These are phyloP conservation scores for Temnothorax nylanderi DNA, from an alignment of 1,140 invertebrate species.

Conservation along the genomic window DNA sequence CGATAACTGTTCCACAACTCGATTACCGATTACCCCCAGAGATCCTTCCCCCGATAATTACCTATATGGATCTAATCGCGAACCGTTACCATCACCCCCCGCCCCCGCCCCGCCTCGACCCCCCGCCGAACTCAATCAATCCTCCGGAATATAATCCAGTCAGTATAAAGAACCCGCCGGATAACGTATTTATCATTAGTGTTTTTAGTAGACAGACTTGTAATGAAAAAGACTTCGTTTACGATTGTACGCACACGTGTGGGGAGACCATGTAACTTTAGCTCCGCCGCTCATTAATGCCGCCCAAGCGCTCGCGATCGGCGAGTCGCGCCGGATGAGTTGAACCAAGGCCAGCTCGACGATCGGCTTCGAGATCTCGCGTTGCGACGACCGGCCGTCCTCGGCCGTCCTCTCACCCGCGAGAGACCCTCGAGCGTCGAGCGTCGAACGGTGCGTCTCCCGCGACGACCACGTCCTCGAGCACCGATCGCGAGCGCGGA, in stretches of 20 bases:
- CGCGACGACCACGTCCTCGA: slow-evolving; percentile 23
- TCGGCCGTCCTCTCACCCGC: neutral
- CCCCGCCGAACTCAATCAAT: slow-evolving; percentile 32
- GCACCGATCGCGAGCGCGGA: slow-evolving; percentile 68
- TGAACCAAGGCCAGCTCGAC: slow-evolving; percentile 1
- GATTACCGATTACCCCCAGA: slow-evolving; percentile 64
- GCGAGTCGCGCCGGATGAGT: slow-evolving; percentile 29
- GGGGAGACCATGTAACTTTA: slow-evolving; percentile 86
- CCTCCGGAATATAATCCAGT: slow-evolving; percentile 67
- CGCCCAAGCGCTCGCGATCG: slow-evolving; percentile 63
- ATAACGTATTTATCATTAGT: slow-evolving; percentile 83
- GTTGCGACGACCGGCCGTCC: neutral
- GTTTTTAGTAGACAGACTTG: slow-evolving; percentile 84
- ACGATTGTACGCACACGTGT: slow-evolving; percentile 86
- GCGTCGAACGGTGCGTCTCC: slow-evolving; percentile 51
- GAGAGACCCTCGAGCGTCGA: slow-evolving; percentile 8
- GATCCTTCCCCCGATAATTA: slow-evolving; percentile 58
- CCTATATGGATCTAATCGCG: slow-evolving; percentile 35
- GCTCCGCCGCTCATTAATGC: slow-evolving; percentile 84
- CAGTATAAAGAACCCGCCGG: slow-evolving; percentile 73
- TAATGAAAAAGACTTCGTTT: slow-evolving; percentile 82
- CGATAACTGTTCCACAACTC: slow-evolving; percentile 46
- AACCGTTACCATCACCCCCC: neutral
- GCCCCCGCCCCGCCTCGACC: neutral
- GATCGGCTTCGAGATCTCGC: slow-evolving; percentile 21